Conservation (phyloP, 2,888 invertebrate species). For the Thyatira batis region DNA sequence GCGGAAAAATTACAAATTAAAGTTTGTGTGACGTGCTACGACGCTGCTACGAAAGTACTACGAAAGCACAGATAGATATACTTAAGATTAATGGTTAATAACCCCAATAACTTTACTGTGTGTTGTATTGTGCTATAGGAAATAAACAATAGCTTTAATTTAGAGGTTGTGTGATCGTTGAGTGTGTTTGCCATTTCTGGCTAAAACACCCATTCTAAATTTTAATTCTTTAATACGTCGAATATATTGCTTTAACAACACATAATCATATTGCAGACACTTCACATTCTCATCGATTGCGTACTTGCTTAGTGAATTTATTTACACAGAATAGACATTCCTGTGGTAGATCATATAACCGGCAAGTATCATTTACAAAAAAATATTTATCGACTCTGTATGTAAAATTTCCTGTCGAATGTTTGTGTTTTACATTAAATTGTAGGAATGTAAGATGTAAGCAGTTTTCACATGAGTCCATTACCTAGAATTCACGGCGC, state of each 20-base stretch:
- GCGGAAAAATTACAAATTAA: background rate
- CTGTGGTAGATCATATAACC: slow-evolving; percentile 56
- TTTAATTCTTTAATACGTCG: slow-evolving; percentile 4
- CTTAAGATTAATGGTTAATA: background rate
- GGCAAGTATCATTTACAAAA: slow-evolving; percentile 46
- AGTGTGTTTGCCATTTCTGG: background rate
- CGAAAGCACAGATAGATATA: slow-evolving; percentile 9
- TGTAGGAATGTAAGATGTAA: slow-evolving; percentile 23
- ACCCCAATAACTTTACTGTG: background rate
- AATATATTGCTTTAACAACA: slow-evolving; percentile 35
- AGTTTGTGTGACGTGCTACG: slow-evolving; percentile 50
- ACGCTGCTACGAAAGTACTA: slow-evolving; percentile 51
- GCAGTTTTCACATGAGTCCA: slow-evolving; percentile 15
- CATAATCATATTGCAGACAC: slow-evolving; percentile 46
- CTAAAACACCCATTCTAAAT: background rate
- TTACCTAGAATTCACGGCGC: background rate
- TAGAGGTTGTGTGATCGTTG: background rate
- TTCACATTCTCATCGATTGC: slow-evolving; percentile 55
- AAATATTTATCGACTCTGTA: slow-evolving; percentile 29
- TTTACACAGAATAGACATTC: slow-evolving; percentile 62
- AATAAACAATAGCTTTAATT: background rate
- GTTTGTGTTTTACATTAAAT: slow-evolving; percentile 22
- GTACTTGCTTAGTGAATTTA: slow-evolving; percentile 52
- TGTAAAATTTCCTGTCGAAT: slow-evolving; percentile 22
- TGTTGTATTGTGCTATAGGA: background rate